These are phyloP conservation scores for Paraplagusia blochii DNA, from an alignment of 2,113 vertebrate species.

Conservation along the genomic window DNA sequence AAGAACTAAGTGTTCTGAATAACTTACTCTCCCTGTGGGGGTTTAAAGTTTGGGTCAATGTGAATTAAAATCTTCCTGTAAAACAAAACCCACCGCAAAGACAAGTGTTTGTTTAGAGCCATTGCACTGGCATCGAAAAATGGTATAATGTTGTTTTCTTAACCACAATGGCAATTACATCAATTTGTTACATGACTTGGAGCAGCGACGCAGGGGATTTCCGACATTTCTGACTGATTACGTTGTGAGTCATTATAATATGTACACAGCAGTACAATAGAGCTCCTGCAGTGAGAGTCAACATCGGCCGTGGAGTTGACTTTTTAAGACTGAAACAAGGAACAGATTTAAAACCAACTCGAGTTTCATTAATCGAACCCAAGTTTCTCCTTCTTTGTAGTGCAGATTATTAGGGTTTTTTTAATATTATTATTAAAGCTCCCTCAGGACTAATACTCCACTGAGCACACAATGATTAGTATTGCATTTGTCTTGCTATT, in stretches of 20 bases:
- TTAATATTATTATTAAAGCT: too few relatives aligned
- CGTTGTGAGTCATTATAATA: constrained; percentile 52
- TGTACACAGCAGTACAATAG: constrained; percentile 16
- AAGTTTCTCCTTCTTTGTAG: too few relatives aligned
- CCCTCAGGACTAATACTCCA: too few relatives aligned
- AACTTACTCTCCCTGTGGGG: background rate
- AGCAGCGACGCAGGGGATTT: constrained; percentile 51
- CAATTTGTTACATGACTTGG: constrained; percentile 67
- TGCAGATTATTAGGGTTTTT: too few relatives aligned
- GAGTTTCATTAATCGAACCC: too few relatives aligned
- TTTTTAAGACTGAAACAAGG: background rate
- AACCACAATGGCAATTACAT: constrained; percentile 59
- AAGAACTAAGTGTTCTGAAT: too few relatives aligned
- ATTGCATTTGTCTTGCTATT: too few relatives aligned
- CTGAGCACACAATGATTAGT: too few relatives aligned
- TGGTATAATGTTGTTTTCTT: constrained; percentile 38
- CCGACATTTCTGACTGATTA: constrained; percentile 54
- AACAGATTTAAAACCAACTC: background rate
- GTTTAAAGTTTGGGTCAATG: background rate
- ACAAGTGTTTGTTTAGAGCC: constrained; percentile 49
- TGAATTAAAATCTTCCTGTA: background rate
- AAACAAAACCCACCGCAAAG: constrained; percentile 38
- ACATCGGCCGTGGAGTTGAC: constrained; percentile 1
- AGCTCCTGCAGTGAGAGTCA: constrained; percentile 5
- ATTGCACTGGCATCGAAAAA: constrained; percentile 28